These are phyloP conservation scores for Boloria euphrosyne DNA, from an alignment of 2,888 invertebrate species.

Conservation along the genomic window DNA sequence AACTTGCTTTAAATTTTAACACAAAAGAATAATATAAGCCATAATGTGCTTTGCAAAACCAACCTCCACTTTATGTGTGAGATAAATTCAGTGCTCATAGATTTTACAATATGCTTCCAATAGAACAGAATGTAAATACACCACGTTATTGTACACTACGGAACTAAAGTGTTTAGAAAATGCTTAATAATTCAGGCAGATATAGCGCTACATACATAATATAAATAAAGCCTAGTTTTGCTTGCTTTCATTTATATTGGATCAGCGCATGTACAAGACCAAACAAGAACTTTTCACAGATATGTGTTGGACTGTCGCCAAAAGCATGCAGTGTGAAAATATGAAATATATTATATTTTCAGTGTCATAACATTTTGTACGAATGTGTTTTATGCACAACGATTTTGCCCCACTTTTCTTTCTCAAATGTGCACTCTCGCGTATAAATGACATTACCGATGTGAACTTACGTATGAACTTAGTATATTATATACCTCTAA, in stretches of 20 bases:
- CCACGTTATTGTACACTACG: conserved; percentile 36
- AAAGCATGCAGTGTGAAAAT: conserved; percentile 40
- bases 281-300: conserved; percentile 44
- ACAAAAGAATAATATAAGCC: too few relatives aligned
- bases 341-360: conserved; percentile 46
- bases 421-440: neutral
- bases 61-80: conserved; percentile 14
- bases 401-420: conserved; percentile 36
- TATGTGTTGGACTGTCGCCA: conserved; percentile 45
- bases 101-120: conserved; percentile 37
- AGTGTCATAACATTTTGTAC: conserved; percentile 40
- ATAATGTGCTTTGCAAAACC: neutral
- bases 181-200: conserved; percentile 12
- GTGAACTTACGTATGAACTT: neutral
- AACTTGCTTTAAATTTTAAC: too few relatives aligned
- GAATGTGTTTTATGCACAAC: conserved; percentile 39
- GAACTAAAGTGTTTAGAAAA: conserved; percentile 24
- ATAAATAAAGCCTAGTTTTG: conserved; percentile 15
- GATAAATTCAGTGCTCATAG: conserved; percentile 35
- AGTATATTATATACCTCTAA: too few relatives aligned
- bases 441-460: conserved; percentile 3
- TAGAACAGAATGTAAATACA: conserved; percentile 41
- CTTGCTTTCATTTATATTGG: neutral
- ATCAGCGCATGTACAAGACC: neutral
- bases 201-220: conserved; percentile 4